Evolutionary conservation across 1,140 invertebrate genomes (phyloP).

Genomic region (Bombyx mori): ASM3026992v2 NC_085108.1:8246501-8247000

Average conservation of each 20-base stretch:
- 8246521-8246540: constrained; percentile 5
- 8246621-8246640: constrained; percentile 26
- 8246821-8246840: constrained; percentile 23
- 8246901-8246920: too few species aligned
- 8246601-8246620: constrained; percentile 16
- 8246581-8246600: constrained; percentile 35
- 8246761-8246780: constrained; percentile 25
- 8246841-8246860: constrained; percentile 21
- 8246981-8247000: too few species aligned
- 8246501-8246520: constrained; percentile 19
- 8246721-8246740: constrained; percentile 7
- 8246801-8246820: constrained; percentile 25
- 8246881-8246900: constrained; percentile 21
- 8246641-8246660: constrained; percentile 31
- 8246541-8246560: constrained; percentile 15
- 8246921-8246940: too few species aligned
- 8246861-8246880: constrained; percentile 14
- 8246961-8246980: too few species aligned
- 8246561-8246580: constrained; percentile 24
- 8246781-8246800: constrained; percentile 16
- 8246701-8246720: constrained; percentile 10
- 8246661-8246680: constrained; percentile 29
- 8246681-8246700: constrained; percentile 10
- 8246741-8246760: constrained; percentile 24
- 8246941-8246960: too few species aligned